A percentile compares a stretch with the other conserved stretches of the same genome.
phyloP scores from a whole-genome alignment of 2,888 invertebrate genomes.

The Philereme vetulata region DNA sequence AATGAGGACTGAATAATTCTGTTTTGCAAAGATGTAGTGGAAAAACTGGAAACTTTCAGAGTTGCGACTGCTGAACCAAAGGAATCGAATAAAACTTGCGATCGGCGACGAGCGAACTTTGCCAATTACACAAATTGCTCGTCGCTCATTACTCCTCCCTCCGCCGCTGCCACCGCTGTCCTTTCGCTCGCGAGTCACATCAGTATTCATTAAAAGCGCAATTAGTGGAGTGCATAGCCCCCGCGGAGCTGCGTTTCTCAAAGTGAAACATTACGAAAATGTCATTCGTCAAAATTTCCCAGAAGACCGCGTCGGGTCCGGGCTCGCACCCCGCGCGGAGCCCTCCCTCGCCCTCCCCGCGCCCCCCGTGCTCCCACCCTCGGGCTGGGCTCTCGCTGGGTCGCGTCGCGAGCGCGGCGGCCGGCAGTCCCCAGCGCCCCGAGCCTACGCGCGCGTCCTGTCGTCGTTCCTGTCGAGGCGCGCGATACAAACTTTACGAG shows the following conservation, averaged over 20 bases:
- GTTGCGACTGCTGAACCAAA: conserved; percentile 15
- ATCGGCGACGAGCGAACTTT: conserved; percentile 46
- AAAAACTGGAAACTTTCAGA: not conserved
- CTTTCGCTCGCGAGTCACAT: conserved; percentile 39
- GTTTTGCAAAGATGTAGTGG: not conserved
- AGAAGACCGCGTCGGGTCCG: conserved; percentile 54
- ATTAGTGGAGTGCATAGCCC: conserved; percentile 68
- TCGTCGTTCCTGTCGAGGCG: not conserved
- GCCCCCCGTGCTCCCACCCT: conserved; percentile 9
- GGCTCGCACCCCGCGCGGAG: conserved; percentile 22
- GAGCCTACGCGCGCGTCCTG: conserved; percentile 10
- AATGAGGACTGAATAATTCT: no score
- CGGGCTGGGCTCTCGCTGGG: not conserved
- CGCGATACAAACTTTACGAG: conserved; percentile 27
- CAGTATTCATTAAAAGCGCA: conserved; percentile 70
- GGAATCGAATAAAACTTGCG: conserved; percentile 37
- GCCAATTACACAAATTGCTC: conserved; percentile 57
- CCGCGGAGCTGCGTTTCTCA: conserved; percentile 48
- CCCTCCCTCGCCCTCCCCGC: not conserved
- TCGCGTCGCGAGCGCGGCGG: not conserved
- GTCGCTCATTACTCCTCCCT: conserved; percentile 43
- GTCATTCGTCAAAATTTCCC: conserved; percentile 76
- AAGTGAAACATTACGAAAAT: conserved; percentile 68
- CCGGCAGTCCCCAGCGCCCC: conserved; percentile 21
- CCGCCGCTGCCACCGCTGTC: conserved; percentile 10